A percentile compares a stretch with the other conserved stretches of the same genome.
Conservation (phyloP, 2,888 invertebrate species). For the Lathronympha strigana region DNA sequence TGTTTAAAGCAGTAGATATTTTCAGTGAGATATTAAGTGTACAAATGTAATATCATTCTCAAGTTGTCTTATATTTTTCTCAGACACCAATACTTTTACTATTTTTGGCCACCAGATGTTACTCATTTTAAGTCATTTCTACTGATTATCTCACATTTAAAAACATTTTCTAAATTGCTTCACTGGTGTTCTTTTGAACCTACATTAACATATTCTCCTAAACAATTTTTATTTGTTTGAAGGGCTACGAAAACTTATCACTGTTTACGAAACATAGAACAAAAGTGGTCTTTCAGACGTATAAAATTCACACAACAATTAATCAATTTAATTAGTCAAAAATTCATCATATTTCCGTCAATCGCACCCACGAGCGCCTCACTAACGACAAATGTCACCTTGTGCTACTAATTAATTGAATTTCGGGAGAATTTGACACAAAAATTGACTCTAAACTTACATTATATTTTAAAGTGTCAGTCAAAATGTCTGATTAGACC, state of each 20-base stretch:
- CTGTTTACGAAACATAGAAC: constrained; percentile 6
- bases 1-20: not conserved
- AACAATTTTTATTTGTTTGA: not conserved
- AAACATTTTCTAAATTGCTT: too few species aligned
- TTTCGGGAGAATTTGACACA: constrained; percentile 84
- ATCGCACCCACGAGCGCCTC: constrained; percentile 54
- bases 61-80: not conserved
- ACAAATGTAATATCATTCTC: not conserved
- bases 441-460: constrained; percentile 82
- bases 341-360: not conserved
- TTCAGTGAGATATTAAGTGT: not conserved
- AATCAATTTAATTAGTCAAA: not conserved
- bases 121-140: too few species aligned
- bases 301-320: not conserved
- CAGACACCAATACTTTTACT: not conserved
- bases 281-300: constrained; percentile 17
- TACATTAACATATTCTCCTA: not conserved
- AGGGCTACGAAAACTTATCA: constrained; percentile 5
- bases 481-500: constrained; percentile 31
- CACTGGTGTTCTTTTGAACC: too few species aligned
- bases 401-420: constrained; percentile 82
- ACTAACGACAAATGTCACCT: constrained; percentile 60
- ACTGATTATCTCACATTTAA: too few species aligned
- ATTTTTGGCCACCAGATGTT: too few species aligned
- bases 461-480: constrained; percentile 57